Conservation (phyloP, 2,113 vertebrate genomes). For the Chaetodon auriga region DNA sequence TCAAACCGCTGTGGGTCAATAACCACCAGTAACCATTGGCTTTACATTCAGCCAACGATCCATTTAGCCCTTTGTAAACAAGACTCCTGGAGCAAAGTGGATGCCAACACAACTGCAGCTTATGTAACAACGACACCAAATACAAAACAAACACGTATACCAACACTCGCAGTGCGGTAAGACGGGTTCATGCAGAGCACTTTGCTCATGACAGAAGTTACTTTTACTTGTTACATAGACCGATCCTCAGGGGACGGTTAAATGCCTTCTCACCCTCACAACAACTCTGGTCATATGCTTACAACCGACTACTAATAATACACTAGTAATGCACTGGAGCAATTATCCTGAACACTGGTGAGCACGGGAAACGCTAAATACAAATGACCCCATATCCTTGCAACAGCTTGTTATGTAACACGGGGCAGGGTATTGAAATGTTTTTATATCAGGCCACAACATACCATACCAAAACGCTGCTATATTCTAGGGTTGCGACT, state of each 20-base stretch:
- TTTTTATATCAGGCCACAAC: neutral
- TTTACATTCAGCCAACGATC: constrained; percentile 24
- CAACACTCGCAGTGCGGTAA: neutral
- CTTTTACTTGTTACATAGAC: neutral
- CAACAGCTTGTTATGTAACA: constrained; percentile 32
- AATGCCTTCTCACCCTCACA: neutral
- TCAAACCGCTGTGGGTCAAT: constrained; percentile 20
- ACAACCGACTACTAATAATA: neutral
- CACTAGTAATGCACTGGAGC: neutral
- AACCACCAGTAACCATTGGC: constrained; percentile 12
- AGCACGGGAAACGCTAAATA: constrained; percentile 11
- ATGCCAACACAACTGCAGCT: constrained; percentile 33
- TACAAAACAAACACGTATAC: constrained; percentile 2
- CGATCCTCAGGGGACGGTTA: neutral
- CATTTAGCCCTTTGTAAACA: constrained; percentile 43
- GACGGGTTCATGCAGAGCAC: neutral
- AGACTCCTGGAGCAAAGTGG: neutral
- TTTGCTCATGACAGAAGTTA: neutral
- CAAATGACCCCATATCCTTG: constrained; percentile 10
- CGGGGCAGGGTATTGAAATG: neutral
- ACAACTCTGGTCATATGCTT: neutral
- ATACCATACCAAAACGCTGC: neutral
- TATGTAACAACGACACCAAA: constrained; percentile 9
- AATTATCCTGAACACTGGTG: constrained; percentile 2
- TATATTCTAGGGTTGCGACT: neutral